Evolutionary conservation across 2,888 invertebrate species (phyloP).

Genomic region (Aphidoletes aphidimyza): DNA sequence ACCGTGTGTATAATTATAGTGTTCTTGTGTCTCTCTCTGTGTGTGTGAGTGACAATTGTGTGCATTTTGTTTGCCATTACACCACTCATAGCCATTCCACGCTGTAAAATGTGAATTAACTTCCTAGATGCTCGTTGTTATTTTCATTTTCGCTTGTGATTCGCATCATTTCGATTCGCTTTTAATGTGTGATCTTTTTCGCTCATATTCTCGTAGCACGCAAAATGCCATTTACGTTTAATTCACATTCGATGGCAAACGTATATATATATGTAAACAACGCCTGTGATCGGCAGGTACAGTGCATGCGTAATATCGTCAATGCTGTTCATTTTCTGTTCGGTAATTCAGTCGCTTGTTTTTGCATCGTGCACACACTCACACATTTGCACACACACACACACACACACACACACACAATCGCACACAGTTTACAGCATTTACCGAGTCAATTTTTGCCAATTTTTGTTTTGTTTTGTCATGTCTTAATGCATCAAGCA

Average conservation of each 20-base stretch:
- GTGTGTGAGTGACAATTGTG: no score
- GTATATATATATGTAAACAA: constrained; percentile 16
- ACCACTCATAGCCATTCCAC: neutral
- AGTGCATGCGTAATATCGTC: constrained; percentile 33
- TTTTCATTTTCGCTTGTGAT: neutral
- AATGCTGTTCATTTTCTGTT: neutral
- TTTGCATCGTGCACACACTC: neutral
- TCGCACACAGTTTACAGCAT: neutral
- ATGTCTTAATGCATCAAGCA: neutral
- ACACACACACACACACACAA: no score
- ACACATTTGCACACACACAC: no score
- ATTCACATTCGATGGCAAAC: constrained; percentile 23
- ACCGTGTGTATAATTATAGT: constrained; percentile 14
- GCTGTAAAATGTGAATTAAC: constrained; percentile 27
- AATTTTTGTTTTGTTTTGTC: neutral
- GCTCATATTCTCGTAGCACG: neutral
- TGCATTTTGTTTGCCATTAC: no score
- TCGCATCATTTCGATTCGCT: neutral
- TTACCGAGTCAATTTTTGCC: neutral
- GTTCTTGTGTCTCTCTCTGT: neutral
- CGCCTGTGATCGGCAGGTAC: constrained; percentile 12
- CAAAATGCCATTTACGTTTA: constrained; percentile 49
- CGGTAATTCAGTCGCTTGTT: neutral
- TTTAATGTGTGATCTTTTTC: neutral
- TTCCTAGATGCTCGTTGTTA: constrained; percentile 15